A percentile compares a stretch with the other conserved stretches of the same genome.
Evolutionary conservation across 2,113 vertebrate species (phyloP).

Genomic region (Athene noctua): DNA sequence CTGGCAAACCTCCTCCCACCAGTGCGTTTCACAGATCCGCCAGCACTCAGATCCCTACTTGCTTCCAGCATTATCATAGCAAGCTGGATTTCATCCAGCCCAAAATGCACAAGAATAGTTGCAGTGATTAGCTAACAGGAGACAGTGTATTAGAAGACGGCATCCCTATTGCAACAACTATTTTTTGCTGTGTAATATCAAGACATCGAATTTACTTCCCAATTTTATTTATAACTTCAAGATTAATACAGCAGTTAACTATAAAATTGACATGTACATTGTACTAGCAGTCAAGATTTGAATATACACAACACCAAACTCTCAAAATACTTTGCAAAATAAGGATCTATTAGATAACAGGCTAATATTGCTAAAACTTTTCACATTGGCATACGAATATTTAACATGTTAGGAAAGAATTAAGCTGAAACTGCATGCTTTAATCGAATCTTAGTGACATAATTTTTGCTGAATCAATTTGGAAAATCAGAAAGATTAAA

Average conservation of each 20-base stretch:
- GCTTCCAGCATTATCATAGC: neutral
- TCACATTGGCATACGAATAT: neutral
- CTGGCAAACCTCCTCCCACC: neutral
- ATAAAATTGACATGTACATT: neutral
- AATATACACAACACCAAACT: neutral
- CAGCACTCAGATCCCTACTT: neutral
- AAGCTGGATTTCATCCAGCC: neutral
- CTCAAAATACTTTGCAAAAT: neutral
- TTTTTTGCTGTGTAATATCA: neutral
- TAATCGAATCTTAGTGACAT: slow-evolving; percentile 27
- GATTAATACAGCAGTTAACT: neutral
- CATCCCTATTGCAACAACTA: neutral
- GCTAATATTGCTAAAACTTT: neutral
- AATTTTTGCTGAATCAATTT: slow-evolving; percentile 17
- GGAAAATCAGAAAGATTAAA: slow-evolving; percentile 38
- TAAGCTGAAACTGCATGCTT: neutral
- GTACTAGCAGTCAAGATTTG: neutral
- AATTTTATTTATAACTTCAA: neutral
- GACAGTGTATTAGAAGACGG: neutral
- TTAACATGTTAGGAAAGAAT: neutral
- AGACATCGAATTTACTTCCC: neutral
- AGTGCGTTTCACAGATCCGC: neutral
- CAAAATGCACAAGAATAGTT: neutral
- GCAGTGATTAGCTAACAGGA: neutral
- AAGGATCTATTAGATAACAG: neutral